phyloP scores from a whole-genome alignment of 2,797 vertebrate species.

The Sphenopsis melanotis region DNA sequence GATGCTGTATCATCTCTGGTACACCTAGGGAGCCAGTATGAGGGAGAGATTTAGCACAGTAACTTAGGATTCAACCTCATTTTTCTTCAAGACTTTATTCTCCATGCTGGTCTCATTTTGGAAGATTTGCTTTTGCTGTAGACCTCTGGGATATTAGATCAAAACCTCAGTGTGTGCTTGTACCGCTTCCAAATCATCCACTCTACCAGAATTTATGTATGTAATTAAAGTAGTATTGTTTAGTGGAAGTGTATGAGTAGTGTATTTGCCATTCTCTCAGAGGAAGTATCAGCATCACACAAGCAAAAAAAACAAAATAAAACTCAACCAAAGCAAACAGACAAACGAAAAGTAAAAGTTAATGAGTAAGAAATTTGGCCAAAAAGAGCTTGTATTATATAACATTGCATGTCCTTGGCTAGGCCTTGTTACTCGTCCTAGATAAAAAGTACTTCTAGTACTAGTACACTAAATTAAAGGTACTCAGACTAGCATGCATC shows the following conservation, averaged over 20 bases:
- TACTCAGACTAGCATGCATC: background rate
- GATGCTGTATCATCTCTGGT: background rate
- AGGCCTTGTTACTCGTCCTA: background rate
- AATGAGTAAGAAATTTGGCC: background rate
- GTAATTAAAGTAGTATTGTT: background rate
- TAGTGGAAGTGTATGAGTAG: background rate
- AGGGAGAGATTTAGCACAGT: background rate
- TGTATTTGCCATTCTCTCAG: background rate
- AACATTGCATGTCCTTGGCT: background rate
- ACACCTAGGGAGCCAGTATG: background rate
- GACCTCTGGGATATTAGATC: background rate
- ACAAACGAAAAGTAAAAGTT: background rate
- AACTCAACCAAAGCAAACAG: background rate
- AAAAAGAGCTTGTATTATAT: background rate
- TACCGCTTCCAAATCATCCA: background rate
- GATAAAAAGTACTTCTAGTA: background rate
- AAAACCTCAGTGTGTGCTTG: background rate
- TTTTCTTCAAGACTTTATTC: background rate
- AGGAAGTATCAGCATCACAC: background rate
- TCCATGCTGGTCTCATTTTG: background rate
- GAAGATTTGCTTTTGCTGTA: background rate
- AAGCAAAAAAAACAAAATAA: background rate
- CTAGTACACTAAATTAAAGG: background rate
- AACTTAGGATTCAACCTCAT: background rate
- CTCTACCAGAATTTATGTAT: background rate